These are phyloP conservation scores for Microcebus ravelobensis DNA, from an alignment of 2,113 vertebrate genomes.

Conservation along the genomic window DNA sequence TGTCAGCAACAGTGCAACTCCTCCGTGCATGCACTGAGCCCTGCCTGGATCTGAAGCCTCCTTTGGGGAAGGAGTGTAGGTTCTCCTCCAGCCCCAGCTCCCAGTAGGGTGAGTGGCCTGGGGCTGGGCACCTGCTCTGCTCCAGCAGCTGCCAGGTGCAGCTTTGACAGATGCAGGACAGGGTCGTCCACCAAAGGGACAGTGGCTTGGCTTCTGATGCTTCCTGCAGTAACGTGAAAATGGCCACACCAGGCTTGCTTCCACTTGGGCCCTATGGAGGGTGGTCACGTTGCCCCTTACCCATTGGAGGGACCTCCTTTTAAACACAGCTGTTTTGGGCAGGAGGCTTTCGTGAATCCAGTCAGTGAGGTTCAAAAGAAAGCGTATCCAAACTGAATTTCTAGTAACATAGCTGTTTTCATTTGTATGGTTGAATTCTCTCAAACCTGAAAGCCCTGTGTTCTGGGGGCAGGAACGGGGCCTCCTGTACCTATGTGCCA, in stretches of 20 bases:
- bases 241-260: not conserved
- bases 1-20: fast-evolving
- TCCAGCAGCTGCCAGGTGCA: not conserved
- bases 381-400: fast-evolving
- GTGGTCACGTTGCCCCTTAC: fast-evolving
- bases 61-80: not conserved
- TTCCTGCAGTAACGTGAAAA: fast-evolving
- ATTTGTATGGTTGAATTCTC: not conserved
- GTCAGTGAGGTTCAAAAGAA: not conserved
- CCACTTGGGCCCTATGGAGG: fast-evolving
- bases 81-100: fast-evolving
- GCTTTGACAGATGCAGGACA: fast-evolving
- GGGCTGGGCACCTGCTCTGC: not conserved
- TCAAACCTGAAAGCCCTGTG: fast-evolving
- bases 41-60: not conserved
- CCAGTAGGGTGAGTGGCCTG: not conserved
- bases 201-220: not conserved
- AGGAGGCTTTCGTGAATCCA: not conserved
- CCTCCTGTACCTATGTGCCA: not conserved
- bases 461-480: fast-evolving
- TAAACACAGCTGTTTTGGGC: not conserved
- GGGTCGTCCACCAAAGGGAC: not conserved
- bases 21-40: fast-evolving
- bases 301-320: not conserved
- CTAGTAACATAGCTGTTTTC: not conserved